These are phyloP conservation scores for Trematomus loennbergii DNA, from an alignment of 2,113 vertebrate genomes.

Conservation along the genomic window DNA sequence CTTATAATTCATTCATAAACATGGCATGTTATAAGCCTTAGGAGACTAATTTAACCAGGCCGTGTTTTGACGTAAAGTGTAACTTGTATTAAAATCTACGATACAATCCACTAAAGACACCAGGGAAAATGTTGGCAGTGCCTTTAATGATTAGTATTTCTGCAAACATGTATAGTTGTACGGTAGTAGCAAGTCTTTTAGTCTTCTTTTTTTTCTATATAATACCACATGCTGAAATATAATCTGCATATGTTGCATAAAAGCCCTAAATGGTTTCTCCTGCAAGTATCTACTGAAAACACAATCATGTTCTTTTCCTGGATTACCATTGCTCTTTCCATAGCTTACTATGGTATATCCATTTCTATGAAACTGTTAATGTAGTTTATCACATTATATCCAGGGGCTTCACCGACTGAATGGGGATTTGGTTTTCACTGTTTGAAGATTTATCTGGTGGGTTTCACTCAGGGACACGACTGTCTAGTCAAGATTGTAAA, in stretches of 20 bases:
- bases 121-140: no score
- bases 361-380: slow-evolving; percentile 31
- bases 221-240: background rate
- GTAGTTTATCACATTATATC: slow-evolving; percentile 26
- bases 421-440: slow-evolving; percentile 34
- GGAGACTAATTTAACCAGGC: background rate
- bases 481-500: slow-evolving; percentile 27
- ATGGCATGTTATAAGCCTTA: background rate
- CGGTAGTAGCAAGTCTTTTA: background rate
- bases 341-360: slow-evolving; percentile 3
- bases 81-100: background rate
- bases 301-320: slow-evolving; percentile 20
- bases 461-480: slow-evolving; percentile 37
- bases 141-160: background rate
- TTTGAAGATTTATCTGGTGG: slow-evolving; percentile 43
- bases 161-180: no score
- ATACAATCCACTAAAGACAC: background rate
- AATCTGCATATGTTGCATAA: background rate
- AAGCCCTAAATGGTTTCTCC: background rate
- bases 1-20: background rate
- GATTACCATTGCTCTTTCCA: slow-evolving; percentile 26
- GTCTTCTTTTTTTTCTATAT: slow-evolving; percentile 1
- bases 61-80: background rate
- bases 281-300: slow-evolving; percentile 2
- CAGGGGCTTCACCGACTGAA: slow-evolving; percentile 19